These are phyloP conservation scores for Brachynemurus nebulosus DNA, from an alignment of 2,888 invertebrate genomes.

Conservation along the genomic window DNA sequence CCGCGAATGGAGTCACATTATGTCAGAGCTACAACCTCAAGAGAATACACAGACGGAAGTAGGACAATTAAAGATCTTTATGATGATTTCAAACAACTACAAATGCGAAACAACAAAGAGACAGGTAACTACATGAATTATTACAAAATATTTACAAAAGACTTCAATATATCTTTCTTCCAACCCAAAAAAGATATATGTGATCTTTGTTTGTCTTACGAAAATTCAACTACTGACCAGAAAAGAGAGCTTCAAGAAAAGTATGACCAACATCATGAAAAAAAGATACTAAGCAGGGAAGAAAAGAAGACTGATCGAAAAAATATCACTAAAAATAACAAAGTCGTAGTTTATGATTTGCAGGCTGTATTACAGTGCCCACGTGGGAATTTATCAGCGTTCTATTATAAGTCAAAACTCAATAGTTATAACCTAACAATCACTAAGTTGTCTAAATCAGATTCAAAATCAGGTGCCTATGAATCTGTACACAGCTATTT, in stretches of 20 bases:
- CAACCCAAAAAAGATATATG: constrained; percentile 16
- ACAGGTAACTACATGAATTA: constrained; percentile 9
- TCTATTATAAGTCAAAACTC: not conserved
- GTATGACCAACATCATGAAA: not conserved
- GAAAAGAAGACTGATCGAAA: constrained; percentile 4
- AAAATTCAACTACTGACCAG: constrained; percentile 12
- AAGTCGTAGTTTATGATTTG: not conserved
- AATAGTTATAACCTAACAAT: not conserved
- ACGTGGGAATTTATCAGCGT: not conserved
- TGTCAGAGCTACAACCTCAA: constrained; percentile 13
- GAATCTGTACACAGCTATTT: constrained; percentile 19
- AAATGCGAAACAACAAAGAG: constrained; percentile 10
- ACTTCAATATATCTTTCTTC: constrained; percentile 14
- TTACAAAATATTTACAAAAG: constrained; percentile 14
- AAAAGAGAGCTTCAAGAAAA: constrained; percentile 13
- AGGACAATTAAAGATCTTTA: constrained; percentile 18
- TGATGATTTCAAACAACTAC: constrained; percentile 16
- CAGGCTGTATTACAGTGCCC: not conserved
- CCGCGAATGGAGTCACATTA: constrained; percentile 9
- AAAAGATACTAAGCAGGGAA: constrained; percentile 1
- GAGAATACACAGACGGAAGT: constrained; percentile 19
- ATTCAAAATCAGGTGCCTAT: not conserved
- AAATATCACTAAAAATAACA: not conserved
- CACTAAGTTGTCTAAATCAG: not conserved
- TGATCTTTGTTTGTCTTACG: constrained; percentile 14